These are phyloP conservation scores for Castor canadensis DNA, from an alignment of 2,113 vertebrate genomes.

Conservation along the genomic window DNA sequence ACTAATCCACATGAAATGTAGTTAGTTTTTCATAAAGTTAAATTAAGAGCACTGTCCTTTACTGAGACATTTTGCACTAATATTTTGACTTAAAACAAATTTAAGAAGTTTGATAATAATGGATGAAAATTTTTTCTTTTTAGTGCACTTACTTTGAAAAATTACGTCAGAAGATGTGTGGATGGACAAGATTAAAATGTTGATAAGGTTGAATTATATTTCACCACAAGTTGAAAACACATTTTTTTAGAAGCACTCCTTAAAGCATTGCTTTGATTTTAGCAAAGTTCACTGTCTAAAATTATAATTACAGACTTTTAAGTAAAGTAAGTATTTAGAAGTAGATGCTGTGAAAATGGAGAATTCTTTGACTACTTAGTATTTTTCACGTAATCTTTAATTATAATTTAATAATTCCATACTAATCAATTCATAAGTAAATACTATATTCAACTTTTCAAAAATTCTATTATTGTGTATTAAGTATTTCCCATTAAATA, in stretches of 20 bases:
- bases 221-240: conserved; percentile 1
- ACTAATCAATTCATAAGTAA: not conserved
- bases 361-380: conserved; percentile 16
- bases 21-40: not conserved
- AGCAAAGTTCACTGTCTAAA: not conserved
- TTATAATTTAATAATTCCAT: not conserved
- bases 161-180: not conserved
- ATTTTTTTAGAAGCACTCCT: conserved; percentile 11
- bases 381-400: conserved; percentile 5
- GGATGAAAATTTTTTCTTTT: not conserved
- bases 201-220: not conserved
- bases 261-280: not conserved
- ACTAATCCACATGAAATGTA: not conserved
- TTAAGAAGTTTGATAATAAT: not conserved
- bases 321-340: not conserved
- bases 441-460: not conserved
- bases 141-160: not conserved
- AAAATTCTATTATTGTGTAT: not conserved
- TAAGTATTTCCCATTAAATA: not conserved
- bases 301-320: conserved; percentile 31
- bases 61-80: not conserved
- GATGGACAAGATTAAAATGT: not conserved
- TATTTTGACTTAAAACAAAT: not conserved
- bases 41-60: not conserved
- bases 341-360: not conserved